Evolutionary conservation across 92 coral and sea anemone species (phyloP).

Genomic region (Porites lobata): DNA sequence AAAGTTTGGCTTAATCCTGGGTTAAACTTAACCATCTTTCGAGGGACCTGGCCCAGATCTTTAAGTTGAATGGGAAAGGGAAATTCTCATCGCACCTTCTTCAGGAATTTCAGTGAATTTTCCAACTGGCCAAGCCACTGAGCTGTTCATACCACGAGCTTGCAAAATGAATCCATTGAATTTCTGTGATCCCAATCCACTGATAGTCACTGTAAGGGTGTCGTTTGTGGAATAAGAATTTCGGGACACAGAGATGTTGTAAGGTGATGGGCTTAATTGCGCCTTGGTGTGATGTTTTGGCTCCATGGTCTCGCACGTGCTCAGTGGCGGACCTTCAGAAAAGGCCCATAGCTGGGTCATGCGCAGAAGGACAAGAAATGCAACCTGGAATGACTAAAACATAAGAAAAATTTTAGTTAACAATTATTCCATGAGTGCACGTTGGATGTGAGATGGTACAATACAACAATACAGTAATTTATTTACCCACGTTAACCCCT

Average conservation of each 20-base stretch:
- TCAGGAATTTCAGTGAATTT: conserved; percentile 24
- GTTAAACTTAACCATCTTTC: no score
- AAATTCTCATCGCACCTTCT: background rate
- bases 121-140: conserved; percentile 70
- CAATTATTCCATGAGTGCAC: no score
- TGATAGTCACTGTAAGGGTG: conserved; percentile 61
- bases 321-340: conserved; percentile 55
- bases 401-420: background rate
- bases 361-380: conserved; percentile 4
- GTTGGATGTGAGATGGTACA: no score
- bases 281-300: conserved; percentile 37
- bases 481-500: background rate
- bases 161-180: conserved; percentile 72
- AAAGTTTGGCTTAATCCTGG: no score
- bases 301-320: conserved; percentile 54
- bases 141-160: conserved; percentile 46
- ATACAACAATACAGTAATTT: no score
- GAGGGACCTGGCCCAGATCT: no score
- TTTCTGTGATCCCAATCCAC: conserved; percentile 9
- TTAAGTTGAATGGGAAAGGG: no score
- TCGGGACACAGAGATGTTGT: conserved; percentile 52
- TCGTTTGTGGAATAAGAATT: conserved; percentile 56
- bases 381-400: background rate
- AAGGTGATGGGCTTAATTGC: conserved; percentile 45
- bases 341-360: conserved; percentile 5